phyloP scores from a whole-genome alignment of 2,888 invertebrate species.

The Caenorhabditis sp. region DNA sequence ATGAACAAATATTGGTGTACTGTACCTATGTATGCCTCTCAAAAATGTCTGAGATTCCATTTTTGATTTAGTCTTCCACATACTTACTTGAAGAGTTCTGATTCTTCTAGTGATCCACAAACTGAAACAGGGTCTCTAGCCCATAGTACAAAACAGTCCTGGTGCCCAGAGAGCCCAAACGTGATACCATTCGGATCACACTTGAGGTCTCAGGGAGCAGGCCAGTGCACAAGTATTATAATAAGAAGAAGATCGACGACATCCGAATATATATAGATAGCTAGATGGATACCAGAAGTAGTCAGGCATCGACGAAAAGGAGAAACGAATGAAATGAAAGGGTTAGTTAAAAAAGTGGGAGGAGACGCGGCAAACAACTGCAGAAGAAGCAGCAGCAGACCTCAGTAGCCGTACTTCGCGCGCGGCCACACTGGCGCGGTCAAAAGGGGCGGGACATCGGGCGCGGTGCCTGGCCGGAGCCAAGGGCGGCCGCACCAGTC shows the following conservation, averaged over 20 bases:
- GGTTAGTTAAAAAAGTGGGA: background rate
- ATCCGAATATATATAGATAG: no score
- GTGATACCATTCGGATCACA: conserved; percentile 34
- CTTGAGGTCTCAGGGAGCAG: conserved; percentile 59
- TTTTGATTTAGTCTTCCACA: no score
- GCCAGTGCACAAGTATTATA: conserved; percentile 6
- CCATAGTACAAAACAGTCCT: conserved; percentile 11
- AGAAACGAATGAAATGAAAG: background rate
- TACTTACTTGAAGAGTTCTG: no score
- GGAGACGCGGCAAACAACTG: background rate
- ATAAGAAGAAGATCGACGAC: no score
- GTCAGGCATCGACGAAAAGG: background rate
- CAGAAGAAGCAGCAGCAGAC: background rate
- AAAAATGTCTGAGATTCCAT: no score
- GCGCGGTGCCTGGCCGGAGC: conserved; percentile 25
- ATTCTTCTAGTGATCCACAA: no score
- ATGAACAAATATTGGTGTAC: no score
- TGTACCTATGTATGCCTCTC: no score
- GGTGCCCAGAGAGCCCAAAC: conserved; percentile 47
- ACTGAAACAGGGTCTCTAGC: no score
- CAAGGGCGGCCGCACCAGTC: background rate
- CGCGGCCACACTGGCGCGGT: conserved; percentile 9
- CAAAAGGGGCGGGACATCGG: conserved; percentile 2
- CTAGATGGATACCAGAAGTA: background rate
- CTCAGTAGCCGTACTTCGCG: background rate